Conservation (phyloP, 2,797 vertebrate species). For the Valencia hispanica region DNA sequence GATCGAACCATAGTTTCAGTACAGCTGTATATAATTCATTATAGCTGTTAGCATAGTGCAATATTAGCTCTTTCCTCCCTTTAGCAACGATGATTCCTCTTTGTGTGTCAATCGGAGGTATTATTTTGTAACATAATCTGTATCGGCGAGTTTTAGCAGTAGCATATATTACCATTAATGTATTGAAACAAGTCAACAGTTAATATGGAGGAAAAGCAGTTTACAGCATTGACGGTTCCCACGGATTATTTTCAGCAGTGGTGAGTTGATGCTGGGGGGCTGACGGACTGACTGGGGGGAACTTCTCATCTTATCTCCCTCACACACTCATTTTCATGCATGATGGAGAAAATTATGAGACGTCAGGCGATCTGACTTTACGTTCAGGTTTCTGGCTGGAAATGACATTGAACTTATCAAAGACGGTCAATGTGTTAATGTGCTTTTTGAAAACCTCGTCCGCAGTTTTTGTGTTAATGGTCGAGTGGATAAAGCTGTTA, state of each 20-base stretch:
- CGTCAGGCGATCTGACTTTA: background rate
- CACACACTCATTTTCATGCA: constrained; percentile 26
- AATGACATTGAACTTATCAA: background rate
- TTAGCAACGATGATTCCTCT: background rate
- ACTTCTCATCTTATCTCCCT: constrained; percentile 42
- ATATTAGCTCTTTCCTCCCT: background rate
- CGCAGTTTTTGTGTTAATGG: background rate
- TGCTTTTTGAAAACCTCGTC: background rate
- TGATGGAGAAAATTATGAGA: constrained; percentile 1
- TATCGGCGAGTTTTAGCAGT: background rate
- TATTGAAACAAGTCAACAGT: constrained; percentile 64
- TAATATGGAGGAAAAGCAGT: constrained; percentile 83
- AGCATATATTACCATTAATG: constrained; percentile 22
- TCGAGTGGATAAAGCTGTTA: background rate
- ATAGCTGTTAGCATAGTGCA: background rate
- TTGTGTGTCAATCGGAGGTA: background rate
- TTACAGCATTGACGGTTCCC: constrained; percentile 77
- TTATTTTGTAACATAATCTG: background rate
- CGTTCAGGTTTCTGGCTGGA: background rate
- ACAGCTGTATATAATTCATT: background rate
- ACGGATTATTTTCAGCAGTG: constrained; percentile 84
- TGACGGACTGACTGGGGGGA: constrained; percentile 44
- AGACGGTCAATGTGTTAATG: background rate
- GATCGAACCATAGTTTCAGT: constrained; percentile 10
- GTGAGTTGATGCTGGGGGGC: constrained; percentile 76